These are phyloP conservation scores for Mayetiola destructor DNA, from an alignment of 2,888 invertebrate species.

Conservation along the genomic window DNA sequence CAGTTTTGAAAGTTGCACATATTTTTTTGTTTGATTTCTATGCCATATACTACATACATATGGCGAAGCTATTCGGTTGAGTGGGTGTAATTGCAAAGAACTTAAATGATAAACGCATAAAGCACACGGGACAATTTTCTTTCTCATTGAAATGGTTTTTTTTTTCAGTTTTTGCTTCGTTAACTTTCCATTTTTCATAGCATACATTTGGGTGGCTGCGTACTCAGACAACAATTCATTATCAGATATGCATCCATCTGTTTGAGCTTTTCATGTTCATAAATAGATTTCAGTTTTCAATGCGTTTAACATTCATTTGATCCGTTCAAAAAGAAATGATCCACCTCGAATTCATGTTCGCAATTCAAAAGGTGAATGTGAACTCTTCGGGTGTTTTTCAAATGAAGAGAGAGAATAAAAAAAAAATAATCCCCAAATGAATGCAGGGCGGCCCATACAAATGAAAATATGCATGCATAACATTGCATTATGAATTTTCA, in stretches of 20 bases:
- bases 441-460: too few species aligned
- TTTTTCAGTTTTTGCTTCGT: too few species aligned
- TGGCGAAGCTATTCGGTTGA: too few species aligned
- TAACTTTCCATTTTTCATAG: too few species aligned
- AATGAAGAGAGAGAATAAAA: not conserved
- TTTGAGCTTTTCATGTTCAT: not conserved
- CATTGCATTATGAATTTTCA: slow-evolving; percentile 7
- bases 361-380: not conserved
- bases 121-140: not conserved
- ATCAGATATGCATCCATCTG: not conserved
- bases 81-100: slow-evolving; percentile 2
- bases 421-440: not conserved
- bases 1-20: too few species aligned
- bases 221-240: not conserved
- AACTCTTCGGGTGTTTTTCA: not conserved
- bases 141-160: not conserved
- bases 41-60: too few species aligned
- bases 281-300: too few species aligned
- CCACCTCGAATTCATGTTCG: not conserved
- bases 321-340: not conserved
- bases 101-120: slow-evolving; percentile 8
- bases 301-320: too few species aligned
- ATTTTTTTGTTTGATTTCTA: too few species aligned
- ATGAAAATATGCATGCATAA: slow-evolving; percentile 1
- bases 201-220: too few species aligned